Conservation (phyloP, 2,113 vertebrate genomes). For the Vidua chalybeata region DNA sequence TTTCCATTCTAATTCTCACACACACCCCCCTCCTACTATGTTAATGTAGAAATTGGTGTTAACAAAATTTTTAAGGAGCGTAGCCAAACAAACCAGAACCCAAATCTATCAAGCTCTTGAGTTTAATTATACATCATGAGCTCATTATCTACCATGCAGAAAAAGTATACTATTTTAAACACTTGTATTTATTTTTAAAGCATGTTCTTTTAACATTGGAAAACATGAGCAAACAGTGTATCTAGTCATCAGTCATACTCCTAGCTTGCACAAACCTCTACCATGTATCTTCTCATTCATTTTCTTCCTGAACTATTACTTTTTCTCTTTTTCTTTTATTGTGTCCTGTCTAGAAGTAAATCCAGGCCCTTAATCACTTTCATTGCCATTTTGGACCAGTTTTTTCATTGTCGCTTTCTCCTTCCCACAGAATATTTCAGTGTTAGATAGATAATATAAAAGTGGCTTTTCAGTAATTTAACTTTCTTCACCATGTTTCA, state of each 20-base stretch:
- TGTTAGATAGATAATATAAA: not conserved
- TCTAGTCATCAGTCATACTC: not conserved
- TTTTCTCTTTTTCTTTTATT: not conserved
- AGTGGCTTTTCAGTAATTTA: not conserved
- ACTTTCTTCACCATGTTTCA: not conserved
- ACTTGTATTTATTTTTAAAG: constrained; percentile 27
- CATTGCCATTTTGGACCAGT: not conserved
- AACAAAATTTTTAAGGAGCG: not conserved
- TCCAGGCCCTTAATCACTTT: not conserved
- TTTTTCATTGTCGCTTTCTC: not conserved
- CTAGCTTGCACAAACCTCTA: not conserved
- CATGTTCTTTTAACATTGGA: not conserved
- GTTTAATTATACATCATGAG: constrained; percentile 19
- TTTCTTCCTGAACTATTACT: not conserved
- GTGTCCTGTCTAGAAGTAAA: not conserved
- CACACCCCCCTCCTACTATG: fast-evolving
- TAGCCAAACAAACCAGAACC: not conserved
- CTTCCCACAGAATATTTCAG: not conserved
- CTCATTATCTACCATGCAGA: not conserved
- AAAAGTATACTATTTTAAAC: constrained; percentile 4
- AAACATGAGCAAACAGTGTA: not conserved
- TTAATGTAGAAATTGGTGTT: not conserved
- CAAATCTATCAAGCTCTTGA: not conserved
- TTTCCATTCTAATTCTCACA: not conserved
- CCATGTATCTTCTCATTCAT: not conserved